Evolutionary conservation across 1,140 invertebrate species (phyloP), one percentile per base, ranked within the genome.

Genomic region (Dendrolimus kikuchii): DNA sequence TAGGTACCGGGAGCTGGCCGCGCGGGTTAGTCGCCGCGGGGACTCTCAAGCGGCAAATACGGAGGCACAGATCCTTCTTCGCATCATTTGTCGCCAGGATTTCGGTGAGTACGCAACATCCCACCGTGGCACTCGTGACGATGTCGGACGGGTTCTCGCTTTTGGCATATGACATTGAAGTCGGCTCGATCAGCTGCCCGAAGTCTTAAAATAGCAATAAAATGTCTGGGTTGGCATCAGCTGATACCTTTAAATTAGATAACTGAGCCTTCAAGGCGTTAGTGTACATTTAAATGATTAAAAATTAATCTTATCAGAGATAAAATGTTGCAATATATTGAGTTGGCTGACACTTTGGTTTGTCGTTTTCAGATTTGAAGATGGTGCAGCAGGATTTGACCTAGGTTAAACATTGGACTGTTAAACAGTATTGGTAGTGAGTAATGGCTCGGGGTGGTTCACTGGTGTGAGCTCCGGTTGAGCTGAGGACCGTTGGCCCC

Each of bases 341-440:
- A 49, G 51, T 61, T 43, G 64, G 55, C 72, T 71, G 53, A 64
- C 52, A 71, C 63, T 63, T 75, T 79, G 60, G 69, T 68, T 71
- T 62, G 55, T 68, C 55, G 60, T 58, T 85, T 86, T 52, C 81
- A 86, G 83, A 84, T 81, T 75, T 86, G 74, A 88, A 88, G 72
- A 88, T 88, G 87, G 87, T 88, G 76, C 87, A 88, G 73, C 86
- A 88, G 70, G 87, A 88, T 85, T 83, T 88, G 78, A 88, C 87
- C 79, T 88, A 88, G 83, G 66, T 23, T 23, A 23, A 23, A 23
- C 23, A 23, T 23, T 23, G 23, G 62, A 56, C 46, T 45, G 44
- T 62, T 44, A 55, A 71, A 64, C 58, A 64, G 62, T 63, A 66
- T 50, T 55, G 65, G 60, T 64, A 44, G 57, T 68, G 50, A 66